Conservation (phyloP, 1,140 invertebrate genomes). For the Mamestra configurata region DNA sequence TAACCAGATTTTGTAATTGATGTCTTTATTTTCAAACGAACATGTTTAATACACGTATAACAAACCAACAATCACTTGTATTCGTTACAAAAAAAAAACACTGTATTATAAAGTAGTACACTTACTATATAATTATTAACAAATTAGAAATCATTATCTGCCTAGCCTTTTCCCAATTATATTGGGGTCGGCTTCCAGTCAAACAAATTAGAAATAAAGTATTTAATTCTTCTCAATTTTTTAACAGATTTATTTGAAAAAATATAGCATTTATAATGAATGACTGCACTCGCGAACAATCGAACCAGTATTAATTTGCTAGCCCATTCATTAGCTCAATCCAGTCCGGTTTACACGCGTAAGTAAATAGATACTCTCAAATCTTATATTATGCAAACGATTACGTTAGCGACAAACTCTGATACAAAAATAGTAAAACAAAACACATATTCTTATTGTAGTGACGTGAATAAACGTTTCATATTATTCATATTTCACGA, state of each 20-base stretch:
- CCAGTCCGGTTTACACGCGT: slow-evolving; percentile 11
- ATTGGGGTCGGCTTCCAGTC: too few species aligned
- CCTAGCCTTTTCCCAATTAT: too few species aligned
- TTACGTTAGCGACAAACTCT: slow-evolving; percentile 13
- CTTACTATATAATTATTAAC: slow-evolving; percentile 12
- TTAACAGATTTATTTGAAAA: slow-evolving; percentile 40
- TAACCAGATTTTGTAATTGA: slow-evolving; percentile 47
- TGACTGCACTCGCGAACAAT: slow-evolving; percentile 36
- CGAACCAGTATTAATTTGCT: neutral
- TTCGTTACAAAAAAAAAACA: slow-evolving; percentile 11
- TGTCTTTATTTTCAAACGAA: slow-evolving; percentile 33
- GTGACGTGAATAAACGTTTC: neutral
- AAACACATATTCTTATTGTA: slow-evolving; percentile 15
- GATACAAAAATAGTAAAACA: slow-evolving; percentile 35
- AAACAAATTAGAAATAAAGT: neutral
- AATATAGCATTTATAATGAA: slow-evolving; percentile 36
- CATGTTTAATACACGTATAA: slow-evolving; percentile 20
- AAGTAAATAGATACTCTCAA: slow-evolving; percentile 25
- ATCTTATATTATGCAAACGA: slow-evolving; percentile 36
- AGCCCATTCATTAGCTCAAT: neutral
- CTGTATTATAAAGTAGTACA: too few species aligned
- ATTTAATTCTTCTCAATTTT: slow-evolving; percentile 17
- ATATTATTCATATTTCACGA: neutral
- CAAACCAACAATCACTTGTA: slow-evolving; percentile 39
- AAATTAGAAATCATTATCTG: too few species aligned